A percentile compares a stretch with the other conserved stretches of the same genome.
phyloP scores from a whole-genome alignment of 2,888 invertebrate genomes.

The Electrophaes corylata region DNA sequence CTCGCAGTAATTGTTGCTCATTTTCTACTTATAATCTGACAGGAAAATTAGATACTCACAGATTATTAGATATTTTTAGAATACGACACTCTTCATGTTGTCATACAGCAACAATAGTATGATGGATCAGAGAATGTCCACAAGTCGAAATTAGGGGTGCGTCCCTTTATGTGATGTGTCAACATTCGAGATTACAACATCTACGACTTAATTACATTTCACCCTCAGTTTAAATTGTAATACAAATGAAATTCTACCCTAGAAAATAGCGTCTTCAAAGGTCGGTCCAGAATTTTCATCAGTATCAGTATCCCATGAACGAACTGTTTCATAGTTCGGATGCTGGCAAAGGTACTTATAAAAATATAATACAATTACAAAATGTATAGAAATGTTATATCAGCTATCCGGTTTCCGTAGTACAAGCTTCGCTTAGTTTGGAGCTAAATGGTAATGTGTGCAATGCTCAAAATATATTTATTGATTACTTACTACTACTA shows the following conservation, averaged over 20 bases:
- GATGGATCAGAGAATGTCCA: slow-evolving; percentile 36
- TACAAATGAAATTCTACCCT: slow-evolving; percentile 32
- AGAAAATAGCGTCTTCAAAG: slow-evolving; percentile 17
- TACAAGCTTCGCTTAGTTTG: too few species aligned
- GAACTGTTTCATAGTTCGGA: too few species aligned
- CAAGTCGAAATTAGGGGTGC: slow-evolving; percentile 41
- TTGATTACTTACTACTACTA: too few species aligned
- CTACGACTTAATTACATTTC: slow-evolving; percentile 45
- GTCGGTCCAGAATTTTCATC: too few species aligned
- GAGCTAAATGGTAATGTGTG: too few species aligned
- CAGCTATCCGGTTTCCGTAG: too few species aligned
- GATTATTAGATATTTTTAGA: slow-evolving; percentile 27
- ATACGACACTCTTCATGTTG: slow-evolving; percentile 32
- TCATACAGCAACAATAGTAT: slow-evolving; percentile 37
- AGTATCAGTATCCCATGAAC: too few species aligned
- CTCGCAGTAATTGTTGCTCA: slow-evolving; percentile 24
- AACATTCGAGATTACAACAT: slow-evolving; percentile 61
- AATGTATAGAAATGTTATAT: too few species aligned
- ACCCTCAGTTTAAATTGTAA: slow-evolving; percentile 39
- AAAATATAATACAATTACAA: too few species aligned
- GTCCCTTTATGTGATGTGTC: slow-evolving; percentile 55
- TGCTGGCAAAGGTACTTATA: too few species aligned
- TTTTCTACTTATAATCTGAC: slow-evolving; percentile 37
- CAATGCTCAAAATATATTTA: too few species aligned
- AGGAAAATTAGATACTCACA: slow-evolving; percentile 35